Base-by-base conservation (phyloP, 2,888 invertebrate species). In the Eubasilissa splendida region DNA sequence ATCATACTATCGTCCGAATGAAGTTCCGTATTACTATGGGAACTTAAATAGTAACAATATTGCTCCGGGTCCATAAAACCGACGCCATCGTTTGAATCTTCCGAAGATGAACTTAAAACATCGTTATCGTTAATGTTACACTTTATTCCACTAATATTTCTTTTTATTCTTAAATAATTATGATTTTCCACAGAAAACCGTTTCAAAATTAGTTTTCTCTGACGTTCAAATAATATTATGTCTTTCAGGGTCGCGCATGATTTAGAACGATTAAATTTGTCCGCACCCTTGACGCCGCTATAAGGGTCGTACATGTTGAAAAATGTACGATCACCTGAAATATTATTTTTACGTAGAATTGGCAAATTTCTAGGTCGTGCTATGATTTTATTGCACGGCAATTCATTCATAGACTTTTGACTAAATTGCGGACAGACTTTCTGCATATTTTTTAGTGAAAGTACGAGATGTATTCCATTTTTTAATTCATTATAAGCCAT, bases 1-100 rank as follows among this genome's bases (percentile, higher is more conserved):
- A 81, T 76, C 8, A n/a, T 53, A 60, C 81, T 81, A n/a, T 81
- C 81, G 12, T 81, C 79, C 9, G 79, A 76, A 22, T 74, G 9
- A 10, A 81, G n/a, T 0, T 75, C 79, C 8, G 81, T 79, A 22
- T 65, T 58, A 7, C 56, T 7, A 65, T 76, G 42, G 7, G 81
- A 76, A 4, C 75, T 79, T 7, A 81, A 4, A 42, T 81, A 79
- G 52, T 79, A 66, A 59, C 79, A 79, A 70, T 76, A 81, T 31
- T 68, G 56, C 12, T 71, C 56, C 5, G 74, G 52, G 33, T 79
- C 79, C 2, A 79, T 12, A 33, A 42, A 14, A 14, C 5, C 22
- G 11, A 31, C 52, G 31, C 50, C 22, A n/a, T 50, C 42, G 12
- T 14, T 50, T 7, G 56, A 73, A 7, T 52, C 22, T 3, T 22